Base-by-base conservation (phyloP, 2,888 invertebrate species). In the Temnothorax unifasciatus region DNA sequence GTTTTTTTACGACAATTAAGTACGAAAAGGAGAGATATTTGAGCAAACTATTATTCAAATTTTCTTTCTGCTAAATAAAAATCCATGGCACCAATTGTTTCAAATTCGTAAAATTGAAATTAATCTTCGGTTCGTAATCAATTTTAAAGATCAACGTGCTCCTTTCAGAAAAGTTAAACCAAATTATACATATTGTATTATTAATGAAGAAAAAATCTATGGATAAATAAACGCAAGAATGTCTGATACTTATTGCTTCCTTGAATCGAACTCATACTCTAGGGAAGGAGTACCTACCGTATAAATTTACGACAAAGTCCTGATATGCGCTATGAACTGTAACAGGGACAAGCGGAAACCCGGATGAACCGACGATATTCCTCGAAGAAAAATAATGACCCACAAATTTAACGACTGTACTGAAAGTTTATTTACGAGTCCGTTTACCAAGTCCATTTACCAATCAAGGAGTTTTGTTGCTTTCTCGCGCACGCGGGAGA, bases 351-450 rank as follows among this genome's bases (percentile, higher is more conserved):
- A 2, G 9, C 25, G 34, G 79, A 59, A 71, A 13, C 29, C 29
- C 57, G 44, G 44, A 77, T 69, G 13, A 29, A 21, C 21, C 13
- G 38, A 21, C 3, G 44, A 77, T 69, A 71, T 44, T 4, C n/a
- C 57, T 71, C 21, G 77, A 34, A 47, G 54, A 71, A 79, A 47
- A 79, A 79, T 71, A 79, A 79, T 71, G 57, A 79, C 57, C 71
- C 47, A 71, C 34, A 79, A 79, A 79, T 71, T 69, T 79, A 79
- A 79, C 34, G 71, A 71, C 44, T 57, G 34, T 57, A 18, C 44
- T 47, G 34, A 29, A 68, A 79, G 79, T 71, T 79, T 71, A 79
- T 79, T 79, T 77, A 57, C 77, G 44, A 68, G 44, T 54, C n/a
- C 21, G 64, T 52, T 44, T 79, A 77, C 18, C 44, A 29, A 54